Percentiles rank a stretch among this genome's conserved stretches.
Conservation (phyloP, 2,797 vertebrate species). For the Ambastaia sidthimunki region DNA sequence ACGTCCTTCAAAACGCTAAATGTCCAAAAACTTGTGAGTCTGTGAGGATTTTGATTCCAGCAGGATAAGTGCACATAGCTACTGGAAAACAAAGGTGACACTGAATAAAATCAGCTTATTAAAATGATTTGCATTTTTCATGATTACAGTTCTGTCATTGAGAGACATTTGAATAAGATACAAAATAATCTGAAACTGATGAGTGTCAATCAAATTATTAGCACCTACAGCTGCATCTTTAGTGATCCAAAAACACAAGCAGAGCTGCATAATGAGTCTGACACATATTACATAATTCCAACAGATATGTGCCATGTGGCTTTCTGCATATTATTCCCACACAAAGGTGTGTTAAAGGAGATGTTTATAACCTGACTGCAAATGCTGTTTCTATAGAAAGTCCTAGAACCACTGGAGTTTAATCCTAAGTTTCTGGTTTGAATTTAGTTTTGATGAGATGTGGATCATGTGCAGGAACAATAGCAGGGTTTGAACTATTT, state of each 20-base stretch:
- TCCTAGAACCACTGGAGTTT: not conserved
- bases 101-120: not conserved
- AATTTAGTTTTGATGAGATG: not conserved
- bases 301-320: not conserved
- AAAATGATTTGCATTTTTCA: not conserved
- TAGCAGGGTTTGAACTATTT: not conserved
- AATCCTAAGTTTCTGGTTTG: not conserved
- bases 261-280: not conserved
- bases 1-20: not conserved
- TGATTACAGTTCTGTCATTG: not conserved
- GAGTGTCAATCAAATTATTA: not conserved
- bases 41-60: not conserved
- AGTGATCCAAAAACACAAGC: not conserved
- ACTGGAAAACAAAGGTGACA: not conserved
- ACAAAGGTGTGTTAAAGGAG: not conserved
- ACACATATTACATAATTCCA: not conserved
- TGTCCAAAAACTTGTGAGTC: not conserved
- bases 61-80: not conserved
- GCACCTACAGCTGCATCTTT: not conserved
- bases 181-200: slow-evolving; percentile 2
- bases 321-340: not conserved
- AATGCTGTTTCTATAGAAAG: not conserved
- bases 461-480: not conserved
- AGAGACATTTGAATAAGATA: slow-evolving; percentile 8
- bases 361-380: not conserved